A percentile compares a stretch with the other conserved stretches of the same genome.
phyloP scores from a whole-genome alignment of 1,140 invertebrate genomes.

The Spodoptera litura region DNA sequence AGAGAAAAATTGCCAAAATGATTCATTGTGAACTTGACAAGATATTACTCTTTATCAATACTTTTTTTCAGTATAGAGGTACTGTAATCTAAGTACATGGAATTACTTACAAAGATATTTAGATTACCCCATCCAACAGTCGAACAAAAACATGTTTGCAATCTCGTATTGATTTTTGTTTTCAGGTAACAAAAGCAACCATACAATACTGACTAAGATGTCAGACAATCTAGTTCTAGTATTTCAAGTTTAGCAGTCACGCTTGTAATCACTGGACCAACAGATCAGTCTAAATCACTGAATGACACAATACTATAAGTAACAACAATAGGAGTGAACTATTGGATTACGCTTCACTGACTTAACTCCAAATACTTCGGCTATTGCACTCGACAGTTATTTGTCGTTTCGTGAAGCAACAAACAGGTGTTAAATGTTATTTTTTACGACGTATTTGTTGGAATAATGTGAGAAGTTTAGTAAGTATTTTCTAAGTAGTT shows the following conservation, averaged over 20 bases:
- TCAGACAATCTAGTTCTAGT: too few relatives aligned
- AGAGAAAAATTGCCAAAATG: too few relatives aligned
- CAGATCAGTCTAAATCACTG: neutral
- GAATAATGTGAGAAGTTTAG: neutral
- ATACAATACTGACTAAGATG: too few relatives aligned
- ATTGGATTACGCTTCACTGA: neutral
- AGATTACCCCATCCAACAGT: neutral
- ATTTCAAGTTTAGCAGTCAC: too few relatives aligned
- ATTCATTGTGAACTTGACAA: too few relatives aligned
- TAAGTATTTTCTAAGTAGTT: neutral
- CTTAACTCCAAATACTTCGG: neutral
- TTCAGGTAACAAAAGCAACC: too few relatives aligned
- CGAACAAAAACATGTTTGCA: neutral
- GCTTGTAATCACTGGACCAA: neutral
- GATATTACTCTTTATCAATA: too few relatives aligned
- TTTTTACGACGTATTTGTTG: neutral
- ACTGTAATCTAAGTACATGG: too few relatives aligned
- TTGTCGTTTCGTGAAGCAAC: constrained; percentile 2
- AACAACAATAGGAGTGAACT: constrained; percentile 5
- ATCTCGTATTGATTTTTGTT: too few relatives aligned
- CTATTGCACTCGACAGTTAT: neutral
- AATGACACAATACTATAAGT: constrained; percentile 15
- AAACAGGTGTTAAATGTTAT: neutral
- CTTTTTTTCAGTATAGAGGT: too few relatives aligned
- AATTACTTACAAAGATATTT: too few relatives aligned